phyloP scores from a whole-genome alignment of 2,113 vertebrate species.

The Oryctolagus cuniculus region mOryCun1.1 NC_091434.1:5011001-5011500 shows the following conservation, averaged over 20 bases:
- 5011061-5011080: too few relatives aligned
- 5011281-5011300: not conserved
- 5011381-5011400: too few relatives aligned
- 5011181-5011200: accelerated
- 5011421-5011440: too few relatives aligned
- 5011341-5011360: too few relatives aligned
- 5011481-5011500: too few relatives aligned
- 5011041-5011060: accelerated
- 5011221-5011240: not conserved
- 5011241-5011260: not conserved
- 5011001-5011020: accelerated
- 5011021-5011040: not conserved
- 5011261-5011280: accelerated
- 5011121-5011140: not conserved
- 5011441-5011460: too few relatives aligned
- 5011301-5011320: accelerated
- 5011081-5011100: not conserved
- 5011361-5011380: too few relatives aligned
- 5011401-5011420: too few relatives aligned
- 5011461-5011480: too few relatives aligned
- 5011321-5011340: not conserved
- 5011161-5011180: not conserved
- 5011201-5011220: too few relatives aligned
- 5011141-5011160: not conserved
- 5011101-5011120: not conserved